These are phyloP conservation scores for Botrylloides violaceus DNA, from an alignment of 23 tunicate genomes.

Conservation along the genomic window DNA sequence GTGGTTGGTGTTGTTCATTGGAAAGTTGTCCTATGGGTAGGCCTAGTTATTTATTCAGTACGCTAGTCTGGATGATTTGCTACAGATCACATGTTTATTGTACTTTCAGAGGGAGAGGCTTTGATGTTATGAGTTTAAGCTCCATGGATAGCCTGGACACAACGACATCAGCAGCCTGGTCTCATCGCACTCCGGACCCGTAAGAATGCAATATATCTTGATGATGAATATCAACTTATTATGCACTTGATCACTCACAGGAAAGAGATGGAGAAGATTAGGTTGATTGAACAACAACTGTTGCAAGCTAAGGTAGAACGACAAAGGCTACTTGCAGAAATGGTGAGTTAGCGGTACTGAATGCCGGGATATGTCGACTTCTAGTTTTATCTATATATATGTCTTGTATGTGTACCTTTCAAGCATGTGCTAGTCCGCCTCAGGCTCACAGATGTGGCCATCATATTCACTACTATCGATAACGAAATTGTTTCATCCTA, in stretches of 20 bases:
- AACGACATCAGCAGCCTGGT: constrained; percentile 64
- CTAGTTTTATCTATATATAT: too few relatives aligned
- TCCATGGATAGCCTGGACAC: constrained; percentile 86
- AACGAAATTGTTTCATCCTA: too few relatives aligned
- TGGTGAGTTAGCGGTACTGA: constrained; percentile 27
- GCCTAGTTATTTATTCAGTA: too few relatives aligned
- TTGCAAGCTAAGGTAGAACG: constrained; percentile 63
- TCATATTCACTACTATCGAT: too few relatives aligned
- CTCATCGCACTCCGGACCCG: constrained; percentile 46
- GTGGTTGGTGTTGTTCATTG: too few relatives aligned
- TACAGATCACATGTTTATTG: not conserved
- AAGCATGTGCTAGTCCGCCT: too few relatives aligned
- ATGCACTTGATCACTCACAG: constrained; percentile 25
- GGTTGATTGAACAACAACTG: constrained; percentile 53
- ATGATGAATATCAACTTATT: not conserved
- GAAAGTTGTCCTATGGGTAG: too few relatives aligned
- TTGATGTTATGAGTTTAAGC: constrained; percentile 35
- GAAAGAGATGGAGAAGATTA: constrained; percentile 39
- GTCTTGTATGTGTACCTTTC: too few relatives aligned
- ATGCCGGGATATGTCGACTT: too few relatives aligned
- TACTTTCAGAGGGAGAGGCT: constrained; percentile 5
- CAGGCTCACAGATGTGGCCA: too few relatives aligned
- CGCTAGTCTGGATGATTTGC: too few relatives aligned
- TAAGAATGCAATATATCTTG: constrained; percentile 10
- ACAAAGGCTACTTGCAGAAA: constrained; percentile 40